These are phyloP conservation scores for Sanderia malayensis DNA, from an alignment of 30 jellyfish, hydroid and myxozoan species.

Conservation along the genomic window DNA sequence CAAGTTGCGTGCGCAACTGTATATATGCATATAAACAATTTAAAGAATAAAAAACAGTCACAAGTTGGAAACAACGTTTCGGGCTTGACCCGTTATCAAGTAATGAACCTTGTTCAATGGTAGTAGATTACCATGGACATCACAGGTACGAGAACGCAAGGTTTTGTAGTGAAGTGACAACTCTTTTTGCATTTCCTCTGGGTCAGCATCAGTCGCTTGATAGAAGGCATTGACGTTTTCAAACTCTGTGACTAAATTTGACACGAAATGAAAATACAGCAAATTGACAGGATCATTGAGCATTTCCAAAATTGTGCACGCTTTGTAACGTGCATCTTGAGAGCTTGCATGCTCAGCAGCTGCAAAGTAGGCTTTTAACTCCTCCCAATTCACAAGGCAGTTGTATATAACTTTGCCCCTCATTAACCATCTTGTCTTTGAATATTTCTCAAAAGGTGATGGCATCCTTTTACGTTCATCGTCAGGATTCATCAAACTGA, in stretches of 20 bases:
- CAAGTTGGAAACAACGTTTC: no score
- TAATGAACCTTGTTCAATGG: constrained; percentile 33
- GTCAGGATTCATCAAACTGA: constrained; percentile 45
- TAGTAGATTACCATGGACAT: constrained; percentile 25
- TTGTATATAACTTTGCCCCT: constrained; percentile 66
- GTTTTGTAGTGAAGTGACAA: constrained; percentile 29
- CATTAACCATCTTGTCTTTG: constrained; percentile 62
- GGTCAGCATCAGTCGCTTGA: constrained; percentile 79
- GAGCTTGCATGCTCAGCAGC: constrained; percentile 57
- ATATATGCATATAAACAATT: no score
- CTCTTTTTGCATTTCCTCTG: constrained; percentile 53
- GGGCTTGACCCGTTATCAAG: no score
- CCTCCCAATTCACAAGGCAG: constrained; percentile 72
- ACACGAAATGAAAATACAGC: constrained; percentile 63
- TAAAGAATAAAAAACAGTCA: no score
- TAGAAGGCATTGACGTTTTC: constrained; percentile 56
- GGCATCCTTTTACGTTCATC: constrained; percentile 55
- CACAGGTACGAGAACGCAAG: constrained; percentile 38
- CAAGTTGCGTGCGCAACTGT: no score
- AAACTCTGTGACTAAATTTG: constrained; percentile 64
- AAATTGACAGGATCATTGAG: constrained; percentile 37
- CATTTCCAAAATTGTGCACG: constrained; percentile 58
- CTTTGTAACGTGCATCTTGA: constrained; percentile 59
- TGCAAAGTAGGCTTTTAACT: constrained; percentile 54
- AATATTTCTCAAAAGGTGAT: constrained; percentile 47